phyloP scores from a whole-genome alignment of 2,888 invertebrate genomes.

The Dryocosmus kuriphilus region DNA sequence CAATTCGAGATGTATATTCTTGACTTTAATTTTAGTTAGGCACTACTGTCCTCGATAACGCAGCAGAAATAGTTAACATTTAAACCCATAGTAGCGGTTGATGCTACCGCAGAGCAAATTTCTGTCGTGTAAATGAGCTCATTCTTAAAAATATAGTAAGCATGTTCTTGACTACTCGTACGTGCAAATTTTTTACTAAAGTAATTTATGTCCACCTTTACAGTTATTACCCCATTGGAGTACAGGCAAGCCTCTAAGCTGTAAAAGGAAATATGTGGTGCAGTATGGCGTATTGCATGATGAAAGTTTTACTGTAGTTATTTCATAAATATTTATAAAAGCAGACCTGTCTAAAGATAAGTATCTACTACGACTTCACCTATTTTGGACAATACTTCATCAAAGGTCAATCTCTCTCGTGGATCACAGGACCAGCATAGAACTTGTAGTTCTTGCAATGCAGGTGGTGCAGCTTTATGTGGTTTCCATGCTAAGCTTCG shows the following conservation, averaged over 20 bases:
- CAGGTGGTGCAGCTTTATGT: slow-evolving; percentile 82
- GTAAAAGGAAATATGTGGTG: not conserved
- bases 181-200: not conserved
- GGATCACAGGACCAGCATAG: slow-evolving; percentile 85
- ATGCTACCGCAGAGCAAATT: too few relatives aligned
- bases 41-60: too few relatives aligned
- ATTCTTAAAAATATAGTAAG: too few relatives aligned
- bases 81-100: too few relatives aligned
- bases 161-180: not conserved
- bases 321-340: slow-evolving; percentile 1
- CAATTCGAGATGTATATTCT: too few relatives aligned
- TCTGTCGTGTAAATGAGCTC: too few relatives aligned
- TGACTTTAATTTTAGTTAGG: too few relatives aligned
- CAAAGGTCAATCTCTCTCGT: slow-evolving; percentile 84
- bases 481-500: slow-evolving; percentile 85
- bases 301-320: not conserved
- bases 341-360: slow-evolving; percentile 63
- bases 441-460: slow-evolving; percentile 82
- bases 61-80: too few relatives aligned
- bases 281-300: not conserved
- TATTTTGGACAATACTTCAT: slow-evolving; percentile 80
- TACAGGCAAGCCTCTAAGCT: not conserved
- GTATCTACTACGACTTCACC: slow-evolving; percentile 77
- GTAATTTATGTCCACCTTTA: not conserved
- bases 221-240: not conserved